Evolutionary conservation across 2,888 invertebrate genomes (phyloP).

Genomic region (Aphelenchoides bicaudatus): DNA sequence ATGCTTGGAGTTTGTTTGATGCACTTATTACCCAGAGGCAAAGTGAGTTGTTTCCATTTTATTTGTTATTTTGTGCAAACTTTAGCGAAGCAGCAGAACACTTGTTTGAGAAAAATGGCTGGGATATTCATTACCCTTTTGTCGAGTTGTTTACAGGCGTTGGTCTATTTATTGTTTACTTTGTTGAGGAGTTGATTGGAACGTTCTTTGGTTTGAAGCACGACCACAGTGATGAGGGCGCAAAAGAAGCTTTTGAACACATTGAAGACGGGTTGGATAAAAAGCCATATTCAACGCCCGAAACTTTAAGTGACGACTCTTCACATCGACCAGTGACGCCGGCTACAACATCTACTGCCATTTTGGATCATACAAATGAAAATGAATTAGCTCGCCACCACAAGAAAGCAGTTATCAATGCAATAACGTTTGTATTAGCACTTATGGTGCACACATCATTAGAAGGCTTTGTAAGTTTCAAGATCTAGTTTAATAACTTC

Average conservation of each 20-base stretch:
- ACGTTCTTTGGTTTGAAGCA: constrained; percentile 31
- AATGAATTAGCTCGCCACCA: constrained; percentile 10
- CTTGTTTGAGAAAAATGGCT: constrained; percentile 20
- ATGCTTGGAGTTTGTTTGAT: constrained; percentile 39
- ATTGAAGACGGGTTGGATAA: too few species aligned
- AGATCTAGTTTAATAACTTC: too few species aligned
- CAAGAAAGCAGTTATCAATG: constrained; percentile 22
- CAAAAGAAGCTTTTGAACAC: constrained; percentile 13
- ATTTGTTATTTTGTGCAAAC: constrained; percentile 1
- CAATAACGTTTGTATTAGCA: constrained; percentile 40
- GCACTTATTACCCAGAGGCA: constrained; percentile 24
- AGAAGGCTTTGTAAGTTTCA: constrained; percentile 55
- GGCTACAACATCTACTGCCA: background rate
- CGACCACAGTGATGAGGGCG: constrained; percentile 22
- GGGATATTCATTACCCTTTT: constrained; percentile 25
- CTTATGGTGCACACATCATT: constrained; percentile 45
- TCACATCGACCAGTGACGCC: constrained; percentile 3
- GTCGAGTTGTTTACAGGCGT: constrained; percentile 29
- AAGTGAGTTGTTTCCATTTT: background rate
- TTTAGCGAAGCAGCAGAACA: background rate
- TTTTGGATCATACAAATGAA: background rate
- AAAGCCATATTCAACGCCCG: background rate
- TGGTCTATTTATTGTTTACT: constrained; percentile 52
- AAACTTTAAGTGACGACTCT: constrained; percentile 5
- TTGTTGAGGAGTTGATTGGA: constrained; percentile 46